Evolutionary conservation across 2,113 vertebrate species (phyloP).

Genomic region (Spea multiplicata): DNA sequence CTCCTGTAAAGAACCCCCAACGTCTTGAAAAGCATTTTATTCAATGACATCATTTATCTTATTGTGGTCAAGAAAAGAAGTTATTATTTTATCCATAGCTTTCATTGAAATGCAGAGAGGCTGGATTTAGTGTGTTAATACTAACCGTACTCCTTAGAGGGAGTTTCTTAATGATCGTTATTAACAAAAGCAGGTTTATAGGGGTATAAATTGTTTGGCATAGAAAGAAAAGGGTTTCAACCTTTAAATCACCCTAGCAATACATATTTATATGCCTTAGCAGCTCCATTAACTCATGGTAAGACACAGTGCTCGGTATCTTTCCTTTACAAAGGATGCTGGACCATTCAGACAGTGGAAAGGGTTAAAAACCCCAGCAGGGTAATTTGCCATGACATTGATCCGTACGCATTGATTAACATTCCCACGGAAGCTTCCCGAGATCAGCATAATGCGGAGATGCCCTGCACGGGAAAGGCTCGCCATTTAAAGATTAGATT

Average conservation of each 20-base stretch:
- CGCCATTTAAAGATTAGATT: conserved; percentile 6
- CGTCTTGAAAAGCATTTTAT: background rate
- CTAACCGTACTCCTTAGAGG: background rate
- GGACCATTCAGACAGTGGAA: background rate
- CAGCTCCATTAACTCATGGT: background rate
- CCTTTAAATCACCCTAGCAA: background rate
- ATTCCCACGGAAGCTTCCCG: background rate
- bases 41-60: background rate
- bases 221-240: background rate
- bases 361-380: conserved; percentile 7
- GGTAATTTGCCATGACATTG: conserved; percentile 8
- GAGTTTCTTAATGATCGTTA: conserved; percentile 3
- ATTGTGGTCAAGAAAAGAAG: background rate
- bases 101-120: background rate
- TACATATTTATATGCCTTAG: background rate
- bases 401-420: background rate
- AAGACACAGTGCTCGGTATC: background rate
- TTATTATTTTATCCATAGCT: background rate
- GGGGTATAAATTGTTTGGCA: background rate
- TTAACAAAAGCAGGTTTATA: background rate
- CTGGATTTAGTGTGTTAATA: conserved; percentile 19
- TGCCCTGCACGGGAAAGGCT: background rate
- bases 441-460: conserved; percentile 6
- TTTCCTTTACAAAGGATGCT: background rate
- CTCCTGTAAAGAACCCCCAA: background rate